Evolutionary conservation across 2,888 invertebrate species (phyloP).

Genomic region (Megalurothrips usitatus): DNA sequence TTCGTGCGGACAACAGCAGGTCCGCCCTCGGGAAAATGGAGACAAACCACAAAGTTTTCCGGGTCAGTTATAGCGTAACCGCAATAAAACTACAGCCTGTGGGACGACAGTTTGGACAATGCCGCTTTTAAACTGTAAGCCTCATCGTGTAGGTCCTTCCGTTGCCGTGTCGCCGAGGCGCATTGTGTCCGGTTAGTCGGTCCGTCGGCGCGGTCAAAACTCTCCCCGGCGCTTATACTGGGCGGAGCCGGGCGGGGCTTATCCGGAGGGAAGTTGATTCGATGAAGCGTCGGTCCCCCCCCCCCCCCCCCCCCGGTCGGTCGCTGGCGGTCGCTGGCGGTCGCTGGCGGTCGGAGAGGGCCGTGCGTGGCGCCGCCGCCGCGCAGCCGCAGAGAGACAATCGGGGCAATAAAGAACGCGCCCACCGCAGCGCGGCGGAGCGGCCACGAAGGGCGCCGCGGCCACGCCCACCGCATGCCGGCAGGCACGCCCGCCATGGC

Average conservation of each 20-base stretch:
- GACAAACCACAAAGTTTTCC: too few species aligned
- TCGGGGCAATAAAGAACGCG: slow-evolving; percentile 18
- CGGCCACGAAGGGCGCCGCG: neutral
- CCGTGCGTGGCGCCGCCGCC: neutral
- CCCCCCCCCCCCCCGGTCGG: neutral
- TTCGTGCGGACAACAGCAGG: too few species aligned
- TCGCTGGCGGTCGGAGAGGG: neutral
- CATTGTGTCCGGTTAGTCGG: too few species aligned
- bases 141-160: too few species aligned
- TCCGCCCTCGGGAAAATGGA: too few species aligned
- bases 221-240: neutral
- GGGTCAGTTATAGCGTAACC: too few species aligned
- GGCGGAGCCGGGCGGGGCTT: slow-evolving; percentile 15
- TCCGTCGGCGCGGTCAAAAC: too few species aligned
- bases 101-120: too few species aligned
- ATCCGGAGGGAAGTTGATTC: slow-evolving; percentile 16
- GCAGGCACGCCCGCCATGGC: neutral
- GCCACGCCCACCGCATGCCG: neutral
- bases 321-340: neutral
- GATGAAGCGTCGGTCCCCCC: neutral
- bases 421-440: neutral
- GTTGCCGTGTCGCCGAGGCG: too few species aligned
- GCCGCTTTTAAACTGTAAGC: too few species aligned
- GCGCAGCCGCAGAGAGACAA: neutral
- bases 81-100: too few species aligned